Evolutionary conservation across 1,140 invertebrate species (phyloP), one percentile per base, ranked within the genome.

Genomic region (Pseudomyrmex flavicornis): DNA sequence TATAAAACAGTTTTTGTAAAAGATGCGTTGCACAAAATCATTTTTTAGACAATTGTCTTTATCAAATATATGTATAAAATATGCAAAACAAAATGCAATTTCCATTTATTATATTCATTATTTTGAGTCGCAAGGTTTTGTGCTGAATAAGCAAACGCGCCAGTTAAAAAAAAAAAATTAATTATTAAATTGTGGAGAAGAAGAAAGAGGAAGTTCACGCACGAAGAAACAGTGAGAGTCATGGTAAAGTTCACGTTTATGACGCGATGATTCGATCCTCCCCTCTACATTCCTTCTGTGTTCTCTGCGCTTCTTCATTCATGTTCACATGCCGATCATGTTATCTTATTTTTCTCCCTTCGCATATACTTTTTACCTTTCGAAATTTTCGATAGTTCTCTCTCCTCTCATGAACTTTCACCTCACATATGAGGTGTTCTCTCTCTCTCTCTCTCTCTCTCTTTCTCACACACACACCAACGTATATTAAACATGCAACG

Each of bases 161-260:
- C 35, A 20, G 22, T 66, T 65, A 17, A 76, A 20, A 74, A 58
- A 58, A 74, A 62, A 62, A n/a, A 22, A 22, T 2, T 26, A n/a
- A 20, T 69, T 44, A 5, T 9, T 22, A 12, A 4, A 7, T 22
- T 9, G 22, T 13, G 13, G 2, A 2, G 1, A 10, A 8, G 46
- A 20, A 46, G 12, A 17, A 15, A 26, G 13, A 26, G 26, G 26
- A 20, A 12, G 13, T 26, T 17, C 13, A 65, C 15, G 12, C 12
- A 26, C 44, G 22, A 20, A 77, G 17, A 13, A 68, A 66, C 12
- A 48, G 48, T 56, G 48, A 76, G 74, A 77, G 74, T 66, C 74
- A 77, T 54, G 74, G 62, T 77, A 77, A 77, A 66, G 74, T 77
- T 77, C 48, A 35, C 48, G 62, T 65, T 65, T 46, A 26, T 48